phyloP scores from a whole-genome alignment of 2,888 invertebrate species.

The Acronicta psi region DNA sequence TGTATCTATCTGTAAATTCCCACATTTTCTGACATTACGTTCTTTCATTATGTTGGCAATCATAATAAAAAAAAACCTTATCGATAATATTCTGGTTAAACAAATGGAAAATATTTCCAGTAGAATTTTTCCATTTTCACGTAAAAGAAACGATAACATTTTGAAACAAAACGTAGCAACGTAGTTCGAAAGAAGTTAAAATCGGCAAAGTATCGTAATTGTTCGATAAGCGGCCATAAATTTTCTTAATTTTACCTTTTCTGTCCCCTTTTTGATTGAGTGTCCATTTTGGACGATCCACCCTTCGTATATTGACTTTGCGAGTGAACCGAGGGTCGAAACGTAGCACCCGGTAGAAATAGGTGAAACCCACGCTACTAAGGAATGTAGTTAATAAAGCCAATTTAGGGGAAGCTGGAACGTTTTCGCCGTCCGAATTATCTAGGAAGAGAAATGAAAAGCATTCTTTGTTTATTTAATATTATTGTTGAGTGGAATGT shows the following conservation, averaged over 20 bases:
- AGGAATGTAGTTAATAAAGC: slow-evolving; percentile 47
- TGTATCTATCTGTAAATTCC: no score
- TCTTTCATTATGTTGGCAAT: no score
- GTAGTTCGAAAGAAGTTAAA: slow-evolving; percentile 39
- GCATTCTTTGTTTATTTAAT: slow-evolving; percentile 8
- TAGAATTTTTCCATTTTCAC: slow-evolving; percentile 6
- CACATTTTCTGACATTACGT: no score
- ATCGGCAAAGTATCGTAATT: slow-evolving; percentile 26
- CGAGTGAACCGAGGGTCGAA: slow-evolving; percentile 5
- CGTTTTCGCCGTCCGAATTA: slow-evolving; percentile 27
- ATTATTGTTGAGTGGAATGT: slow-evolving; percentile 1
- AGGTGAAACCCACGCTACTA: slow-evolving; percentile 16
- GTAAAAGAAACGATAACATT: slow-evolving; percentile 17
- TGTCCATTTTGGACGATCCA: slow-evolving; percentile 20
- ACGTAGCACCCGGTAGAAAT: slow-evolving; percentile 15
- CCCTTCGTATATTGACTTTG: slow-evolving; percentile 40
- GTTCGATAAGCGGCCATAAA: slow-evolving; percentile 25
- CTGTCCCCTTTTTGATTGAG: slow-evolving; percentile 27
- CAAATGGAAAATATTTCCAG: neutral
- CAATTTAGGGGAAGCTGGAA: slow-evolving; percentile 28
- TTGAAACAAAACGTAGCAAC: slow-evolving; percentile 16
- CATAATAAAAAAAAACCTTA: no score
- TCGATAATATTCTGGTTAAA: no score
- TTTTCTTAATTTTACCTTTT: slow-evolving; percentile 25
- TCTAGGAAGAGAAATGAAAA: slow-evolving; percentile 10